Conservation (phyloP, 2,888 invertebrate genomes). For the Buathra laborator region DNA sequence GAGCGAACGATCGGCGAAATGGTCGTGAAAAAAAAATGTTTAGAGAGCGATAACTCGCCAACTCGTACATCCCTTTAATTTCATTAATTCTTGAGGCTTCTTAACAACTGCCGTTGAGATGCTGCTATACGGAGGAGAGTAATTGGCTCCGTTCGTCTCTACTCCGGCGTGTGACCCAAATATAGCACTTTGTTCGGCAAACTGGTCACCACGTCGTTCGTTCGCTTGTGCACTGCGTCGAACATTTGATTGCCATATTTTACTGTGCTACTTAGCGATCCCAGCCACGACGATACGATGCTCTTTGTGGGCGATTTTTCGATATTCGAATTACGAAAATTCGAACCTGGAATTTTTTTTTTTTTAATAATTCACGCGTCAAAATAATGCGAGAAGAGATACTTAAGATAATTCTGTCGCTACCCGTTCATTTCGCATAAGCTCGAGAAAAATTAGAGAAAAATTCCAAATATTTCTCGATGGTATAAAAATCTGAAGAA, state of each 20-base stretch:
- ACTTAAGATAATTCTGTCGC: not conserved
- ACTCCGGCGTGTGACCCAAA: conserved; percentile 77
- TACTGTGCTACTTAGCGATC: conserved; percentile 87
- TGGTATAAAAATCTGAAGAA: no score
- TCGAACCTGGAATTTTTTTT: conserved; percentile 76
- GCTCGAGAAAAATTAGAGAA: no score
- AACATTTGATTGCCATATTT: conserved; percentile 88
- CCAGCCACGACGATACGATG: conserved; percentile 87
- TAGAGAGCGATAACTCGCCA: conserved; percentile 33
- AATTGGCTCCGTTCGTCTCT: conserved; percentile 29
- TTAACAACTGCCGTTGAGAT: conserved; percentile 3
- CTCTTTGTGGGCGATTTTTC: conserved; percentile 85
- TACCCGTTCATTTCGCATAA: no score
- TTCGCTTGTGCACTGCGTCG: conserved; percentile 87
- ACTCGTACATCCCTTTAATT: conserved; percentile 32
- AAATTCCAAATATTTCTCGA: no score
- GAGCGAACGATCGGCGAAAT: conserved; percentile 44
- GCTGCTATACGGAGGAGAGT: not conserved
- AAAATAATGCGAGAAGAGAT: not conserved
- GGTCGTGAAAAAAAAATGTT: conserved; percentile 16
- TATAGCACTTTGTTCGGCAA: conserved; percentile 80
- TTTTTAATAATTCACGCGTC: not conserved
- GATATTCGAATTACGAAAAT: conserved; percentile 44
- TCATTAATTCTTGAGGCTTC: conserved; percentile 34
- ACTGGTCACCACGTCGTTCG: conserved; percentile 84